These are phyloP conservation scores for Megalops atlanticus DNA, from an alignment of 2,113 vertebrate species.

Conservation along the genomic window DNA sequence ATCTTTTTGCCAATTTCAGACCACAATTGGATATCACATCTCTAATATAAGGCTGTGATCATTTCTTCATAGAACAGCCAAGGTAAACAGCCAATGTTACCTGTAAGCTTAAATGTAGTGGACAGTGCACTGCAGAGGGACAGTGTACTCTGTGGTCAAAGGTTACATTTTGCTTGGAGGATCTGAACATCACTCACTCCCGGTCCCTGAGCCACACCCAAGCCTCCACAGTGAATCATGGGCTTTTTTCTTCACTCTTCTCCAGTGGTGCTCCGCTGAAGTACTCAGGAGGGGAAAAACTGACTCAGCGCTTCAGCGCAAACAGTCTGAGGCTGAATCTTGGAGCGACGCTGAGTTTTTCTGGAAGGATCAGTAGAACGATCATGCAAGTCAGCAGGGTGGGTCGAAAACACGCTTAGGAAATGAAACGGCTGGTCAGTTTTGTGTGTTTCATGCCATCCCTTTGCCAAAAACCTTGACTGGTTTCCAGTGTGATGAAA, in stretches of 20 bases:
- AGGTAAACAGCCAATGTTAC: too few species aligned
- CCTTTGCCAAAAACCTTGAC: neutral
- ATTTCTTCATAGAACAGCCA: neutral
- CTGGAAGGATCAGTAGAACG: slow-evolving; percentile 2
- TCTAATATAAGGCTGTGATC: too few species aligned
- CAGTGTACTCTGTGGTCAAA: slow-evolving; percentile 30
- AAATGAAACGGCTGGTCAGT: neutral
- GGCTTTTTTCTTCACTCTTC: neutral
- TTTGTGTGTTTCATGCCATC: neutral
- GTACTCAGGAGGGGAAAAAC: slow-evolving; percentile 28
- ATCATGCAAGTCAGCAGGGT: neutral
- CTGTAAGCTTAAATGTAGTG: neutral
- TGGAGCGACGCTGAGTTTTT: neutral
- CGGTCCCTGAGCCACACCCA: neutral
- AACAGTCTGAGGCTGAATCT: neutral
- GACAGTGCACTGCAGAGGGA: neutral
- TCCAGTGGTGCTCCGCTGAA: slow-evolving; percentile 24
- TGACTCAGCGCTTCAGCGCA: slow-evolving; percentile 20
- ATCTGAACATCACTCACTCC: neutral
- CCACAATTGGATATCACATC: too few species aligned
- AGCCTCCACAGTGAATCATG: slow-evolving; percentile 20
- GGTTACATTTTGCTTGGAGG: slow-evolving; percentile 19
- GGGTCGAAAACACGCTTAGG: neutral
- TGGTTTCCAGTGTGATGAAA: neutral
- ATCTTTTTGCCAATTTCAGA: too few species aligned